A percentile compares a stretch with the other conserved stretches of the same genome.
These are phyloP conservation scores for Synanthedon vespiformis DNA, from an alignment of 2,888 invertebrate genomes.

Conservation along the genomic window DNA sequence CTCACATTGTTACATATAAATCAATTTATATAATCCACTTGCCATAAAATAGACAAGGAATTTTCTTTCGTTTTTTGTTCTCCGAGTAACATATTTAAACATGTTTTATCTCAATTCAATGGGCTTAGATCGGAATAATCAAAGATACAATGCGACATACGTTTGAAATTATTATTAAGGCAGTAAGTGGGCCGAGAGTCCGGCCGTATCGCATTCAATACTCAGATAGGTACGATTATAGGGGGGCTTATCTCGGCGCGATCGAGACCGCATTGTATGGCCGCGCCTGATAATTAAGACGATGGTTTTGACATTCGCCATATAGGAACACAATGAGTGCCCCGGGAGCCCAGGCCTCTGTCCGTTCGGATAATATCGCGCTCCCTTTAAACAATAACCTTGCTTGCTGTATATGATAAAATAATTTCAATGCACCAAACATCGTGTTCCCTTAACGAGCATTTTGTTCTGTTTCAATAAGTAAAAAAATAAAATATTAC, in stretches of 20 bases:
- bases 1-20: background rate
- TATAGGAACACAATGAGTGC: constrained; percentile 70
- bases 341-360: constrained; percentile 44
- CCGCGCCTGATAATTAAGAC: constrained; percentile 69
- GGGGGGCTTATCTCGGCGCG: constrained; percentile 62
- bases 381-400: constrained; percentile 62
- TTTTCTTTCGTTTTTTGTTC: constrained; percentile 27
- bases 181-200: constrained; percentile 40
- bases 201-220: constrained; percentile 51
- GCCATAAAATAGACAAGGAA: background rate
- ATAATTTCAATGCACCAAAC: constrained; percentile 62
- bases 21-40: background rate
- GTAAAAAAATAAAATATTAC: constrained; percentile 15
- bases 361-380: constrained; percentile 60
- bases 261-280: constrained; percentile 67
- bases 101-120: constrained; percentile 55
- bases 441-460: constrained; percentile 61
- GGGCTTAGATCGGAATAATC: constrained; percentile 61
- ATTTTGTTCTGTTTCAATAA: constrained; percentile 34
- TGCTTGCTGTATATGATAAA: constrained; percentile 62
- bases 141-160: constrained; percentile 61
- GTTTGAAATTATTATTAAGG: constrained; percentile 64
- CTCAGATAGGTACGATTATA: constrained; percentile 47
- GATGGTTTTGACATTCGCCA: constrained; percentile 70
- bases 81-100: constrained; percentile 33